These are phyloP conservation scores for Ruditapes philippinarum DNA, from an alignment of 1,140 invertebrate species.

Conservation along the genomic window DNA sequence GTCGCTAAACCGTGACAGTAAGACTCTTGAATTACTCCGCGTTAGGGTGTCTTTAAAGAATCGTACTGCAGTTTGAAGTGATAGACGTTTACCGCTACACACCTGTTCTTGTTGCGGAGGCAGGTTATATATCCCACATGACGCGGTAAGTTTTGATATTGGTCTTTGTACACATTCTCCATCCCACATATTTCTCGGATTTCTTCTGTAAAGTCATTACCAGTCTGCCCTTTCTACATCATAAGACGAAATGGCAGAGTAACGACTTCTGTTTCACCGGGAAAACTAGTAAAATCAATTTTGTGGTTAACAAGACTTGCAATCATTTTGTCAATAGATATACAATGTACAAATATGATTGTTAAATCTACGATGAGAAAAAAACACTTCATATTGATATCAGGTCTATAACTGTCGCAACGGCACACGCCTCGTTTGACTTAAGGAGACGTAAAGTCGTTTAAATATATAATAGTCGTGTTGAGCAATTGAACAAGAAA, in stretches of 20 bases:
- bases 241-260: not conserved
- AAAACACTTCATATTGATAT: not conserved
- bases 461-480: not conserved
- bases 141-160: slow-evolving; percentile 3
- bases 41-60: slow-evolving; percentile 8
- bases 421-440: slow-evolving; percentile 12
- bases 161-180: not conserved
- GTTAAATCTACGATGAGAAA: too few species aligned
- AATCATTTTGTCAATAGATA: not conserved
- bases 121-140: slow-evolving; percentile 14
- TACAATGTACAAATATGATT: too few species aligned
- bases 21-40: slow-evolving; percentile 3
- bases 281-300: too few species aligned
- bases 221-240: not conserved
- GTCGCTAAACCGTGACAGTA: not conserved
- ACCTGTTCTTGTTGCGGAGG: not conserved
- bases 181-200: slow-evolving; percentile 4
- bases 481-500: not conserved
- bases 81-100: slow-evolving; percentile 34
- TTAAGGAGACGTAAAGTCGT: not conserved
- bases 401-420: not conserved
- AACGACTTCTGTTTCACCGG: not conserved
- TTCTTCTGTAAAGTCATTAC: not conserved
- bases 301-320: not conserved
- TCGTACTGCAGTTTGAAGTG: not conserved